Evolutionary conservation across 1,140 invertebrate genomes (phyloP).

Genomic region (Physella acuta): DNA sequence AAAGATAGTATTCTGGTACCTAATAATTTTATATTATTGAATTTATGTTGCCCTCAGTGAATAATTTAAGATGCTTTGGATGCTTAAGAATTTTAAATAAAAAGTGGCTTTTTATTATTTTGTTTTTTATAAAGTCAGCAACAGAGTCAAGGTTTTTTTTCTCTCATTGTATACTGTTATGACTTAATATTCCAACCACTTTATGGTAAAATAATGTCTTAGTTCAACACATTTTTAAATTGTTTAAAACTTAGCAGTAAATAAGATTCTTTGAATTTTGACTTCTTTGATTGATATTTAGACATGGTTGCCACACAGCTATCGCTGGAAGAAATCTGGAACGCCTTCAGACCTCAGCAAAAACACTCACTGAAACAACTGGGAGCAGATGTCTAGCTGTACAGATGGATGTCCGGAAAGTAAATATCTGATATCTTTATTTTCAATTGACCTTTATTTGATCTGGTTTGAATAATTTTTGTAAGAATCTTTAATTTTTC

Average conservation of each 20-base stretch:
- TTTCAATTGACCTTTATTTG: neutral
- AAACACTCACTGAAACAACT: slow-evolving; percentile 39
- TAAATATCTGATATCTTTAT: slow-evolving; percentile 22
- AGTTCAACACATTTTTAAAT: too few relatives aligned
- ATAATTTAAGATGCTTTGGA: too few relatives aligned
- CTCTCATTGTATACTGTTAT: too few relatives aligned
- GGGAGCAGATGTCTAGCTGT: slow-evolving; percentile 48
- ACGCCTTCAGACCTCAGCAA: slow-evolving; percentile 39
- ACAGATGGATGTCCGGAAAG: slow-evolving; percentile 55
- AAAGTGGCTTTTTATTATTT: too few relatives aligned
- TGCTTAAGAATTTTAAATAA: too few relatives aligned
- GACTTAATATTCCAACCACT: too few relatives aligned
- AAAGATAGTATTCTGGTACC: too few relatives aligned
- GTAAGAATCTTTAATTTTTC: slow-evolving; percentile 20
- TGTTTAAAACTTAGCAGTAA: neutral
- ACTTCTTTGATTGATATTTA: slow-evolving; percentile 26
- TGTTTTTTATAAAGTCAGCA: too few relatives aligned
- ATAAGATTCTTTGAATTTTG: neutral
- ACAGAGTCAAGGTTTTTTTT: too few relatives aligned
- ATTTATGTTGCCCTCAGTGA: too few relatives aligned
- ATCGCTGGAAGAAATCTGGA: slow-evolving; percentile 49
- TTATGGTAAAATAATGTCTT: too few relatives aligned
- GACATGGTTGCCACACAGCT: slow-evolving; percentile 51
- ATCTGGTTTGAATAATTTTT: neutral
- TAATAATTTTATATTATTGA: too few relatives aligned